A percentile compares a stretch with the other conserved stretches of the same genome.
Evolutionary conservation across 2,797 vertebrate species (phyloP).

Genomic region (Melanotaenia maccullochi): DNA sequence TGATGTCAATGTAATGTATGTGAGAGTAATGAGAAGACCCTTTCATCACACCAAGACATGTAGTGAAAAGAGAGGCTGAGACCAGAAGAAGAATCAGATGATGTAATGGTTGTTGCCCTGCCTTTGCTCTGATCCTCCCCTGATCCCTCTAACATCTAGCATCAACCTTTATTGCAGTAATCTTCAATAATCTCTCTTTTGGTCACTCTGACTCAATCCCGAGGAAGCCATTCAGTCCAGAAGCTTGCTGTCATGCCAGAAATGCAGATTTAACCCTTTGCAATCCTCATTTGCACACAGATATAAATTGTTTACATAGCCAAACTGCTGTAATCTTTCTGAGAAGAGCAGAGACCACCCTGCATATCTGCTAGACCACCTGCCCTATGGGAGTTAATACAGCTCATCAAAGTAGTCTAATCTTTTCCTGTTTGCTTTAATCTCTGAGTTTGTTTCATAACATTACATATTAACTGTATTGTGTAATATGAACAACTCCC

Average conservation of each 20-base stretch:
- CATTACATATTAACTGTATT: conserved; percentile 27
- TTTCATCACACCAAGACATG: conserved; percentile 6
- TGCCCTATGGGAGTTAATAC: conserved; percentile 24
- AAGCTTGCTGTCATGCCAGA: conserved; percentile 40
- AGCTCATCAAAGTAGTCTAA: conserved; percentile 36
- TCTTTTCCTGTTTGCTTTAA: conserved; percentile 46
- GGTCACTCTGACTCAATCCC: conserved; percentile 39
- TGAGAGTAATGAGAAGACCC: neutral
- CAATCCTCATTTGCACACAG: conserved; percentile 24
- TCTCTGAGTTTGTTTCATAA: conserved; percentile 51
- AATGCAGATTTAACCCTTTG: conserved; percentile 36
- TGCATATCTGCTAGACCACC: conserved; percentile 20
- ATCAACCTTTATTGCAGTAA: conserved; percentile 73
- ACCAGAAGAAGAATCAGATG: conserved; percentile 49
- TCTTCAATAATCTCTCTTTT: conserved; percentile 78
- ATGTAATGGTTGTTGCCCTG: conserved; percentile 57
- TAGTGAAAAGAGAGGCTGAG: neutral
- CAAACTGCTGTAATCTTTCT: conserved; percentile 59
- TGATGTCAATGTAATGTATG: conserved; percentile 4
- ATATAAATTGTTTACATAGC: conserved; percentile 40
- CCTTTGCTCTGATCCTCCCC: conserved; percentile 63
- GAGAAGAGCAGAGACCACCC: conserved; percentile 18
- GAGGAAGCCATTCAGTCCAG: conserved; percentile 49
- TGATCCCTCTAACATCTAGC: conserved; percentile 74
- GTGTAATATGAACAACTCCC: conserved; percentile 26